A percentile compares a stretch with the other conserved stretches of the same genome.
phyloP scores from a whole-genome alignment of 2,888 invertebrate species.

The Mantis religiosa region DNA sequence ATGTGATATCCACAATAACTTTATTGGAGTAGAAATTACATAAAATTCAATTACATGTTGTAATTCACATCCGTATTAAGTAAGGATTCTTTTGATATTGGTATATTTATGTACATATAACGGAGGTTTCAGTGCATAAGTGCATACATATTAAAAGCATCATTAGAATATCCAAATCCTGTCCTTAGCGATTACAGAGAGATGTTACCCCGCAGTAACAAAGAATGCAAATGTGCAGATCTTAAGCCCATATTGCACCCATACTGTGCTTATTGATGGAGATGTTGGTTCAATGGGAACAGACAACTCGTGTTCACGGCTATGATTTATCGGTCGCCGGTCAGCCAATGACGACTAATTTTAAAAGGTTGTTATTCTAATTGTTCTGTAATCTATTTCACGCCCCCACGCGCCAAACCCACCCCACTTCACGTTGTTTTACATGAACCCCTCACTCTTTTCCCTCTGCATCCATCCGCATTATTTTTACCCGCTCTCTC shows the following conservation, averaged over 20 bases:
- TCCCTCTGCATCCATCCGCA: neutral
- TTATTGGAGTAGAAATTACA: too few species aligned
- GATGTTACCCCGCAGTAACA: neutral
- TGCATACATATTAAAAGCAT: too few species aligned
- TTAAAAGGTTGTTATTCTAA: slow-evolving; percentile 29
- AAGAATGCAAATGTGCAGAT: neutral
- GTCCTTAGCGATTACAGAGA: too few species aligned
- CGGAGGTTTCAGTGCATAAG: too few species aligned
- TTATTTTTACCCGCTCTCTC: neutral
- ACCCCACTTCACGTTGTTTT: neutral
- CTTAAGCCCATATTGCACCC: neutral
- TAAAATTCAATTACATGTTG: too few species aligned
- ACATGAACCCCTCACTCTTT: neutral
- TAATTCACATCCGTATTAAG: too few species aligned
- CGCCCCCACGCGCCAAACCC: neutral
- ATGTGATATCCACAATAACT: too few species aligned
- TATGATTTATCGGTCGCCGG: slow-evolving; percentile 1
- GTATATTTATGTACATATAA: too few species aligned
- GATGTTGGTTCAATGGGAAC: neutral
- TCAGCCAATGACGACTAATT: slow-evolving; percentile 15
- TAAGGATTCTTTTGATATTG: too few species aligned
- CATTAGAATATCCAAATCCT: too few species aligned
- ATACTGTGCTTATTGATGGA: neutral
- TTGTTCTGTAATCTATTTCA: slow-evolving; percentile 30
- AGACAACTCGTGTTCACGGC: neutral